Evolutionary conservation across 2,113 vertebrate species (phyloP).

Genomic region (Notothenia rossii): DNA sequence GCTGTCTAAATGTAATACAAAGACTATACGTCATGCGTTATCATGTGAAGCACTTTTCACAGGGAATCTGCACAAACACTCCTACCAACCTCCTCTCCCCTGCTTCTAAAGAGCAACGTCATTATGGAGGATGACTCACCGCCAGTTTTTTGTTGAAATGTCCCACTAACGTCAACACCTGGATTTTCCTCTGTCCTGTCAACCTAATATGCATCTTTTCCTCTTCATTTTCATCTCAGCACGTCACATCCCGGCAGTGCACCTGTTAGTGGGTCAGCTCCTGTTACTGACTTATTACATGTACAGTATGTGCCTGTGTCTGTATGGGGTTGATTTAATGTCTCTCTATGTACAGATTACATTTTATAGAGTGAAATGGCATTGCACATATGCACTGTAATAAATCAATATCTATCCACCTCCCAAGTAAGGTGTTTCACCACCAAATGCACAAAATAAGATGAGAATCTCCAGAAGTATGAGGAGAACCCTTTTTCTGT

Average conservation of each 20-base stretch:
- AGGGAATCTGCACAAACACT: not conserved
- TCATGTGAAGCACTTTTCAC: not conserved
- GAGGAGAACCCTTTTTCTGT: not conserved
- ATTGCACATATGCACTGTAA: not conserved
- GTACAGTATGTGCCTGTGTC: constrained; percentile 1
- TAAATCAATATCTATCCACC: not conserved
- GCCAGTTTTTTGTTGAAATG: constrained; percentile 1
- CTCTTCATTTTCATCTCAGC: not conserved
- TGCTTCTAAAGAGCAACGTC: not conserved
- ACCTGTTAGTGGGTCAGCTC: constrained; percentile 34
- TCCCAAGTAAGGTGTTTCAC: not conserved
- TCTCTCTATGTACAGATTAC: not conserved
- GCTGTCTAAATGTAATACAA: not conserved
- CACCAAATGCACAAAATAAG: not conserved
- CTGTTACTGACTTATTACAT: constrained; percentile 13
- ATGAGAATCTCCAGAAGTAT: not conserved
- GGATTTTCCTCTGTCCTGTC: not conserved
- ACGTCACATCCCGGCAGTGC: constrained; percentile 26
- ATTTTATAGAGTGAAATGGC: not conserved
- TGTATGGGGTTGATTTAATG: not conserved
- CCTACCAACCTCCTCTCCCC: not conserved
- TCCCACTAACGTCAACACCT: not conserved
- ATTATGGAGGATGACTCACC: constrained; percentile 30
- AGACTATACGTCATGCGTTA: not conserved
- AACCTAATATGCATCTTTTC: constrained; percentile 6